phyloP scores from a whole-genome alignment of 2,888 invertebrate species.

The Callosobruchus maculatus region DNA sequence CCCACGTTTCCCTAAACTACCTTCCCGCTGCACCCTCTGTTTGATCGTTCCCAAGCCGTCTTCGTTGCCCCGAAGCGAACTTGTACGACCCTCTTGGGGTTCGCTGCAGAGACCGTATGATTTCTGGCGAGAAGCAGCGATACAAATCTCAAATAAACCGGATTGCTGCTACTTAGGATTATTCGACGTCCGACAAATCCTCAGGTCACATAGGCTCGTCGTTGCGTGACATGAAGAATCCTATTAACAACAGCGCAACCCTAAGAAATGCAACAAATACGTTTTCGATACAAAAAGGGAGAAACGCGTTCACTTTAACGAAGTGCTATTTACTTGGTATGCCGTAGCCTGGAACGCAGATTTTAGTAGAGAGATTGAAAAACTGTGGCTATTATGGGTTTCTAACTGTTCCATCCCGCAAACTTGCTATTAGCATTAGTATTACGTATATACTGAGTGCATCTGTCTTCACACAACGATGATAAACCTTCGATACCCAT shows the following conservation, averaged over 20 bases:
- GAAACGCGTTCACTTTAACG: too few relatives aligned
- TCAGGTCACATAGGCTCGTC: not conserved
- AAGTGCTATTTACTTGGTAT: too few relatives aligned
- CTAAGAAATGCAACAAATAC: not conserved
- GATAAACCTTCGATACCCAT: too few relatives aligned
- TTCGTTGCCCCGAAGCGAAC: not conserved
- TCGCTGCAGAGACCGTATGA: not conserved
- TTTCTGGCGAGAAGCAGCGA: not conserved
- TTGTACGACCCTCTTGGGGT: not conserved
- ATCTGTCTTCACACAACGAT: too few relatives aligned
- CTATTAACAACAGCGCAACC: not conserved
- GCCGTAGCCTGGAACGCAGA: too few relatives aligned
- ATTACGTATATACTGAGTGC: too few relatives aligned
- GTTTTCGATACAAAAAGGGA: not conserved
- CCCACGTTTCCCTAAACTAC: not conserved
- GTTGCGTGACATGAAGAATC: not conserved
- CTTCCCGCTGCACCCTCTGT: not conserved
- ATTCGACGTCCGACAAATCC: not conserved
- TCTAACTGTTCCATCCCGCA: too few relatives aligned
- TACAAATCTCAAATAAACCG: not conserved
- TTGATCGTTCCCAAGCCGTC: not conserved
- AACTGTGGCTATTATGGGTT: too few relatives aligned
- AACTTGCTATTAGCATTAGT: too few relatives aligned
- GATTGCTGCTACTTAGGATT: not conserved
- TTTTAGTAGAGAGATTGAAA: too few relatives aligned